Conservation (phyloP, 2,113 vertebrate species). For the Orthonyx spaldingii region DNA sequence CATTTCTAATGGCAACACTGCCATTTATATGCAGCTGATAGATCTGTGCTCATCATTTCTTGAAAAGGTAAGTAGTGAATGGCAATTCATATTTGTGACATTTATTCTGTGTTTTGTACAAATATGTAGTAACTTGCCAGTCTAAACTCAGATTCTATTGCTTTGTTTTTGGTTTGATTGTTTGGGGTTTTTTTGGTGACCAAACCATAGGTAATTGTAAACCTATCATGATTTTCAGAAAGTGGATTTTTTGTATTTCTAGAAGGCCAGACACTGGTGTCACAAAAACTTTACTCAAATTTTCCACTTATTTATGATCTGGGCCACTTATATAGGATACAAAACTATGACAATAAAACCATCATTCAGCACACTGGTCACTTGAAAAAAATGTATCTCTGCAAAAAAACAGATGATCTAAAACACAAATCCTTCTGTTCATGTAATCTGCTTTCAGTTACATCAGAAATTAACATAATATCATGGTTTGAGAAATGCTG, state of each 20-base stretch:
- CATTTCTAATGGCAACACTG: not conserved
- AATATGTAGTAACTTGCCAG: not conserved
- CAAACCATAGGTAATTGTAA: not conserved
- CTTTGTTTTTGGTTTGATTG: accelerated
- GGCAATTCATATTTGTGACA: not conserved
- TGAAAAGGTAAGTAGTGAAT: not conserved
- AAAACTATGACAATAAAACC: not conserved
- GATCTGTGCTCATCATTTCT: not conserved
- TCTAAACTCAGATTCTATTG: not conserved
- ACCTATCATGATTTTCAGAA: not conserved
- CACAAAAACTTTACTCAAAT: not conserved
- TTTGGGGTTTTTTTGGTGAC: not conserved
- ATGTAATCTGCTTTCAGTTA: not conserved
- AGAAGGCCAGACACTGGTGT: not conserved
- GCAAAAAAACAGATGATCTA: not conserved
- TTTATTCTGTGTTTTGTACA: not conserved
- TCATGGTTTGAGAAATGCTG: not conserved
- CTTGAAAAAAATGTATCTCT: not conserved
- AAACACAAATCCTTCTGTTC: not conserved
- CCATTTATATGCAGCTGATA: not conserved
- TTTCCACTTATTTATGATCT: not conserved
- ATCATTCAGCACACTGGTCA: not conserved
- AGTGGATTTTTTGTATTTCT: not conserved
- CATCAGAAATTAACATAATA: not conserved
- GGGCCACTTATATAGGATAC: not conserved